Evolutionary conservation across 2,113 vertebrate genomes (phyloP).

Genomic region (Perognathus longimembris): DNA sequence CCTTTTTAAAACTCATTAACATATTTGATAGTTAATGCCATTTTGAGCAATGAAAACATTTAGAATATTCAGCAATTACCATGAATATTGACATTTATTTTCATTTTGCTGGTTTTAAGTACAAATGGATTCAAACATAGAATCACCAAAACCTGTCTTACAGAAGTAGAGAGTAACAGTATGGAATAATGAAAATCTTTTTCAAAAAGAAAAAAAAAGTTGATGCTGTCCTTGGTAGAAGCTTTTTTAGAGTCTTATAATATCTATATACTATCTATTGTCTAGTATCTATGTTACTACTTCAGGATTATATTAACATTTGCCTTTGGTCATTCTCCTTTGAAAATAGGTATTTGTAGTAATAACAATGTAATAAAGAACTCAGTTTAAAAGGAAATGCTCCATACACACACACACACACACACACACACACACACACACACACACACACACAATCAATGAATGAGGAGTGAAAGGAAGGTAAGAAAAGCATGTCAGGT

Average conservation of each 20-base stretch:
- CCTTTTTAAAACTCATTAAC: not conserved
- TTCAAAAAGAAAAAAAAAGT: not conserved
- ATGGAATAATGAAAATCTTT: not conserved
- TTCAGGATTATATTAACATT: not conserved
- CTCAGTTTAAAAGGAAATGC: not conserved
- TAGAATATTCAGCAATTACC: not conserved
- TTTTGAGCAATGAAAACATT: conserved; percentile 19
- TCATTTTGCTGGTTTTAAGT: not conserved
- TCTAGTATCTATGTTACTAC: not conserved
- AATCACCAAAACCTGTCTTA: not conserved
- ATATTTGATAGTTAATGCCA: conserved; percentile 7
- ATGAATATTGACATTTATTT: not conserved
- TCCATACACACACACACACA: too few species aligned
- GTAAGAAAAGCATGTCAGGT: not conserved
- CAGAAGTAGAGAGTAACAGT: not conserved
- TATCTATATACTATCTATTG: not conserved
- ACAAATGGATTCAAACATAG: too few species aligned
- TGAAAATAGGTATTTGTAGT: not conserved
- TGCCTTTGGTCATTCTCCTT: not conserved
- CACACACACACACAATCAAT: too few species aligned
- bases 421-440: too few species aligned
- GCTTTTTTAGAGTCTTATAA: not conserved
- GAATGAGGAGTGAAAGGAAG: accelerated
- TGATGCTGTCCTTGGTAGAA: not conserved
- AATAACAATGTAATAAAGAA: not conserved